Evolutionary conservation across 2,113 vertebrate genomes (phyloP).

Genomic region (Ivindomyrus marchei): DNA sequence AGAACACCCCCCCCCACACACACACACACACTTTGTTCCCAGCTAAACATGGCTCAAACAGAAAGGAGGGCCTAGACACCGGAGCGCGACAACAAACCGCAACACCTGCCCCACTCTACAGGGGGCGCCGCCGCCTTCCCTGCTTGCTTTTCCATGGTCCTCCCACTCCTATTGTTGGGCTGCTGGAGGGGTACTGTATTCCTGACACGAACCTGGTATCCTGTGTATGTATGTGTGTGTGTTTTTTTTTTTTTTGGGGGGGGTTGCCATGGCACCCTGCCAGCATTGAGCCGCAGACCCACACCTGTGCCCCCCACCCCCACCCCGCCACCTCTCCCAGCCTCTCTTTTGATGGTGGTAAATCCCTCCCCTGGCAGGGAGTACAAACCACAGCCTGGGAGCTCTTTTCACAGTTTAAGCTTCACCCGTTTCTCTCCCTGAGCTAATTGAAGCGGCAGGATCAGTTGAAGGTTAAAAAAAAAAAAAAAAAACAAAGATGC

Average conservation of each 20-base stretch:
- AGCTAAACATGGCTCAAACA: constrained; percentile 9
- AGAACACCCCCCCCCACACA: neutral
- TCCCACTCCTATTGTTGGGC: constrained; percentile 49
- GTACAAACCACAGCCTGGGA: neutral
- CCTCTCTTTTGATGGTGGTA: constrained; percentile 12
- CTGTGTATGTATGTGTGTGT: neutral
- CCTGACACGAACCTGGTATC: constrained; percentile 39
- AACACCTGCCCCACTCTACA: constrained; percentile 27
- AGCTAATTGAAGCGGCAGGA: constrained; percentile 18
- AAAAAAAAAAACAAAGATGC: neutral
- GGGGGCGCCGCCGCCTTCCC: constrained; percentile 34
- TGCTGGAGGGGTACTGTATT: constrained; percentile 45
- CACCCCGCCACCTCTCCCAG: constrained; percentile 2
- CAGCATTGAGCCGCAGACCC: constrained; percentile 26
- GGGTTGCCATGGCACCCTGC: neutral
- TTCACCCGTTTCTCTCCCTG: neutral
- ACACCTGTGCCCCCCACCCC: constrained; percentile 37
- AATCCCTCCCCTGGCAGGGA: constrained; percentile 30
- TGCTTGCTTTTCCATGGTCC: constrained; percentile 51
- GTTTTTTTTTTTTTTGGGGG: neutral
- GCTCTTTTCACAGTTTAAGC: constrained; percentile 22
- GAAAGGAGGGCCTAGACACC: neutral
- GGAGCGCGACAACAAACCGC: neutral
- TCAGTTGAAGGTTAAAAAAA: neutral
- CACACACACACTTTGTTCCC: neutral